Conservation (phyloP, 2,113 vertebrate species). For the Semnornis frantzii region DNA sequence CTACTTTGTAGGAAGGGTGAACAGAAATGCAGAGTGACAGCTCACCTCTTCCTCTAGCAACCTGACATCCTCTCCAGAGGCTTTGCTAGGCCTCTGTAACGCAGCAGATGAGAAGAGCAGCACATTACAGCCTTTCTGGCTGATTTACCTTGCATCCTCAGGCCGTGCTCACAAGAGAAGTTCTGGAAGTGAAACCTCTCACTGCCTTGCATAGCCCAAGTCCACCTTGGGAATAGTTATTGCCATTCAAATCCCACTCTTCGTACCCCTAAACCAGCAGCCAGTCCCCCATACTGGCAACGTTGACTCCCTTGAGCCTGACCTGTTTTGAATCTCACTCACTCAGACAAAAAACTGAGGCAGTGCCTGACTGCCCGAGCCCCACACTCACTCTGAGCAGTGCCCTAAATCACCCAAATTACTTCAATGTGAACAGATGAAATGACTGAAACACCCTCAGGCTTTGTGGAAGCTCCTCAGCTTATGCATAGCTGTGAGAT, state of each 20-base stretch:
- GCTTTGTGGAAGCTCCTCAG: background rate
- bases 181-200: background rate
- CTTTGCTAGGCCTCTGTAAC: background rate
- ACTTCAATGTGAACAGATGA: background rate
- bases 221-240: background rate
- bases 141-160: background rate
- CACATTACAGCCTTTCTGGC: background rate
- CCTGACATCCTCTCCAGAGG: background rate
- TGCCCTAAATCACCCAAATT: constrained; percentile 15
- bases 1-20: background rate
- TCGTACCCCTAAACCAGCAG: background rate
- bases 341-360: background rate
- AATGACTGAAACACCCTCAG: constrained; percentile 23
- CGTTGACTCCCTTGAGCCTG: background rate
- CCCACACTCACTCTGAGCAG: background rate
- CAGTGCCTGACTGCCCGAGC: background rate
- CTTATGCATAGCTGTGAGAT: background rate
- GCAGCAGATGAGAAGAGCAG: background rate
- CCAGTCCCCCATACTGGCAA: background rate
- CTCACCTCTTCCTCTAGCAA: background rate
- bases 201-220: background rate
- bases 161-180: background rate
- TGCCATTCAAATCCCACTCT: background rate
- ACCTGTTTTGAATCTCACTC: background rate
- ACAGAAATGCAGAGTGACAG: background rate